Conservation (phyloP, 2,113 vertebrate genomes). For the Chlorodrepanis virens region DNA sequence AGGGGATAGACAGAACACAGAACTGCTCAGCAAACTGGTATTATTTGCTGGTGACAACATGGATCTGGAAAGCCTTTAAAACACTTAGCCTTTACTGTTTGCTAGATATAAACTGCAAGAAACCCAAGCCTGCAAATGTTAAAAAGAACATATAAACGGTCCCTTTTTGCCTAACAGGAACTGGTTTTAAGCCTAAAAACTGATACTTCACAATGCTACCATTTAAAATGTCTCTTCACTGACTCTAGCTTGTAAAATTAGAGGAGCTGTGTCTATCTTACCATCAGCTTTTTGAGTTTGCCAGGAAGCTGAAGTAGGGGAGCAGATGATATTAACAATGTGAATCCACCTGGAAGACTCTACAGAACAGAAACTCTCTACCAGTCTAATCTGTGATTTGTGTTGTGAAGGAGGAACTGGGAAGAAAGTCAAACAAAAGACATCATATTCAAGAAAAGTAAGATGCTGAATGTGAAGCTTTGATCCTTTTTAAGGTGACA, state of each 20-base stretch:
- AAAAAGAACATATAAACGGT: background rate
- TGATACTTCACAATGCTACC: background rate
- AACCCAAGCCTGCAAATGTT: background rate
- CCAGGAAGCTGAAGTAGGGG: constrained; percentile 17
- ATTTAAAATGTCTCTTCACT: background rate
- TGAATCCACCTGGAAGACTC: background rate
- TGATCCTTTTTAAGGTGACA: background rate
- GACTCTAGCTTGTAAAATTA: background rate
- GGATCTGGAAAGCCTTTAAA: background rate
- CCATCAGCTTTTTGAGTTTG: background rate
- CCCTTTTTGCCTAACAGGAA: background rate
- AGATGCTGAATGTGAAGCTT: background rate
- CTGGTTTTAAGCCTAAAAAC: background rate
- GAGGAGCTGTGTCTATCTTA: background rate
- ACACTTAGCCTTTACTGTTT: background rate
- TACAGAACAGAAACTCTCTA: background rate
- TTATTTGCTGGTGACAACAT: background rate
- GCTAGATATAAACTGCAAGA: background rate
- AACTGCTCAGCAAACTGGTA: background rate
- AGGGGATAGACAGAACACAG: background rate
- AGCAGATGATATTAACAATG: constrained; percentile 16
- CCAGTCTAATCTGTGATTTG: background rate
- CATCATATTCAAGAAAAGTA: background rate
- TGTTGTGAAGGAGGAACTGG: background rate
- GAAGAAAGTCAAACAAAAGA: background rate